A percentile compares a stretch with the other conserved stretches of the same genome.
phyloP scores from a whole-genome alignment of 1,140 invertebrate species.

The Pseudomyrmex gracilis region DNA sequence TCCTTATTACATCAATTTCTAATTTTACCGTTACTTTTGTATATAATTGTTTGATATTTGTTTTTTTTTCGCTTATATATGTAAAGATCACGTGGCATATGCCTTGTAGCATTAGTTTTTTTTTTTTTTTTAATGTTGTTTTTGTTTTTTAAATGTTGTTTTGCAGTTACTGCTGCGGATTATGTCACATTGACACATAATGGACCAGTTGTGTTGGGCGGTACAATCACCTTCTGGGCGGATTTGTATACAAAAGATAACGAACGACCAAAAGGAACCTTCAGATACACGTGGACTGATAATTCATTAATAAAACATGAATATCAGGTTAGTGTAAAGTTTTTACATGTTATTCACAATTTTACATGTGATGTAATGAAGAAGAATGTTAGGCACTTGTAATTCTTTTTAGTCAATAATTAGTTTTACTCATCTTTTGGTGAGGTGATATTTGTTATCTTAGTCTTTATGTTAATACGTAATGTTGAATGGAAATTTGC shows the following conservation, averaged over 20 bases:
- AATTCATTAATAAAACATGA: conserved; percentile 85
- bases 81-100: no score
- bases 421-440: no score
- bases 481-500: background rate
- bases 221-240: conserved; percentile 88
- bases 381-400: no score
- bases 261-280: conserved; percentile 79
- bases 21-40: background rate
- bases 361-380: background rate
- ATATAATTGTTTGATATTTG: no score
- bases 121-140: no score
- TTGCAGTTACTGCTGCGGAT: conserved; percentile 72
- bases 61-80: background rate
- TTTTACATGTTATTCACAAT: background rate
- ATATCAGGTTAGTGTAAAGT: conserved; percentile 80
- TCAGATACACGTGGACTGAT: conserved; percentile 86
- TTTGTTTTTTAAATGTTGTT: conserved; percentile 41
- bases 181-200: conserved; percentile 85
- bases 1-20: background rate
- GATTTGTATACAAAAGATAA: conserved; percentile 84
- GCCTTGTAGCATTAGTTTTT: no score
- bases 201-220: conserved; percentile 89
- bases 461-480: background rate
- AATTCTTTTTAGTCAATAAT: no score
- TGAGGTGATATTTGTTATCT: background rate